Conservation (phyloP, 1,140 invertebrate genomes). For the Drosophila lowei region DNA sequence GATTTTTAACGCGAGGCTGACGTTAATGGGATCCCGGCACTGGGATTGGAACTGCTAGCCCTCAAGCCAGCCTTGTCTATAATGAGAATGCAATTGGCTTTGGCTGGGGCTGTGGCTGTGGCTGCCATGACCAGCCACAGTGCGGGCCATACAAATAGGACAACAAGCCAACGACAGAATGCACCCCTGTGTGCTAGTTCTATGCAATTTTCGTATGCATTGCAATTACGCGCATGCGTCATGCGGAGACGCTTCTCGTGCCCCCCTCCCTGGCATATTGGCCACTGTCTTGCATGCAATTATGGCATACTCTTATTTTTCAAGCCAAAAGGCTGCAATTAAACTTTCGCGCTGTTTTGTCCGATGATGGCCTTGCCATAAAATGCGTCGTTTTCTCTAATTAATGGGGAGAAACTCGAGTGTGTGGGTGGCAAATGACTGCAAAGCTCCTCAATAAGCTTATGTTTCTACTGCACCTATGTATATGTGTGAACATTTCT, state of each 20-base stretch:
- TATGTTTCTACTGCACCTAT: too few species aligned
- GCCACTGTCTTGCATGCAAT: slow-evolving; percentile 39
- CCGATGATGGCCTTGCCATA: slow-evolving; percentile 62
- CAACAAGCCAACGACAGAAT: slow-evolving; percentile 23
- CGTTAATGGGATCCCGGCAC: slow-evolving; percentile 62
- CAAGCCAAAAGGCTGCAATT: slow-evolving; percentile 65
- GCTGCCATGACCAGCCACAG: slow-evolving; percentile 28
- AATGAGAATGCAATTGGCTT: slow-evolving; percentile 66
- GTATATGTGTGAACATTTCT: too few species aligned
- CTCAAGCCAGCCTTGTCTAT: slow-evolving; percentile 7
- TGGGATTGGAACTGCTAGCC: slow-evolving; percentile 23
- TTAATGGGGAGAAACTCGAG: slow-evolving; percentile 44
- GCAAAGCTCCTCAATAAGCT: too few species aligned
- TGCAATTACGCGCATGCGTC: slow-evolving; percentile 77
- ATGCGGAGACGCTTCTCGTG: slow-evolving; percentile 27
- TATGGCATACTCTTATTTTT: slow-evolving; percentile 63
- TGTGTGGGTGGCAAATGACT: slow-evolving; percentile 2
- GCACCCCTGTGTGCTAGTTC: slow-evolving; percentile 3
- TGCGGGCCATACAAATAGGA: slow-evolving; percentile 58
- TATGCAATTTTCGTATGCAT: slow-evolving; percentile 49
- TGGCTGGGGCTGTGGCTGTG: slow-evolving; percentile 42
- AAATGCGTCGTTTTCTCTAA: slow-evolving; percentile 63
- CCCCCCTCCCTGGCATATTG: not conserved
- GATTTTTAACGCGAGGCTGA: slow-evolving; percentile 82
- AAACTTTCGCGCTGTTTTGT: slow-evolving; percentile 76